A percentile compares a stretch with the other conserved stretches of the same genome.
phyloP scores from a whole-genome alignment of 2,888 invertebrate genomes.

The Acronicta psi region DNA sequence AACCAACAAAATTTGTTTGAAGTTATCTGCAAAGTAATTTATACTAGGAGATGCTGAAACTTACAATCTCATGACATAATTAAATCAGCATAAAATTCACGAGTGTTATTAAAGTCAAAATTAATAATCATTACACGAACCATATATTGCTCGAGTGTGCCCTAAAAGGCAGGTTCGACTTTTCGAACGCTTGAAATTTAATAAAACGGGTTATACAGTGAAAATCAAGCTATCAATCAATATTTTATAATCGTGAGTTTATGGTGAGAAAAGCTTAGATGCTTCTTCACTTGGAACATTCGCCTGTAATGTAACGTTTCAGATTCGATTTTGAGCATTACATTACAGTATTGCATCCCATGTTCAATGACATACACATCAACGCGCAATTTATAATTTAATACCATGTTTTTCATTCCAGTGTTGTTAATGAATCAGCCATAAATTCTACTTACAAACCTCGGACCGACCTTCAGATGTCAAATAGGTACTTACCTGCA shows the following conservation, averaged over 20 bases:
- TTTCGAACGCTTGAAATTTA: not conserved
- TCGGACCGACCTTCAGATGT: conserved; percentile 10
- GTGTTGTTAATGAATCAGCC: not conserved
- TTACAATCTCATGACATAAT: not conserved
- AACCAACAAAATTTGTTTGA: no score
- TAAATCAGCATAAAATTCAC: not conserved
- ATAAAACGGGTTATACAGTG: not conserved
- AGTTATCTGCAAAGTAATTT: no score
- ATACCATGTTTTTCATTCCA: no score
- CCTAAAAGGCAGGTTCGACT: conserved; percentile 1
- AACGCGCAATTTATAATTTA: no score
- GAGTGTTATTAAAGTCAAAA: not conserved
- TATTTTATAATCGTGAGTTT: conserved; percentile 1
- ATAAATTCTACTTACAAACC: conserved; percentile 32
- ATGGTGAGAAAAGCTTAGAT: not conserved
- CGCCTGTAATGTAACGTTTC: no score
- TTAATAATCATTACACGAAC: not conserved
- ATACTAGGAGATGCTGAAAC: no score
- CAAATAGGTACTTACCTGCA: conserved; percentile 59
- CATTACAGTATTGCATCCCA: no score
- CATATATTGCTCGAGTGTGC: no score
- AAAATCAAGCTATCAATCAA: conserved; percentile 3
- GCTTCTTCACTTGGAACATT: no score
- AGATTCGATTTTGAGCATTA: no score
- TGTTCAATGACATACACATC: no score